Base-by-base conservation (phyloP, 1,140 invertebrate genomes). In the Eurosta solidaginis region DNA sequence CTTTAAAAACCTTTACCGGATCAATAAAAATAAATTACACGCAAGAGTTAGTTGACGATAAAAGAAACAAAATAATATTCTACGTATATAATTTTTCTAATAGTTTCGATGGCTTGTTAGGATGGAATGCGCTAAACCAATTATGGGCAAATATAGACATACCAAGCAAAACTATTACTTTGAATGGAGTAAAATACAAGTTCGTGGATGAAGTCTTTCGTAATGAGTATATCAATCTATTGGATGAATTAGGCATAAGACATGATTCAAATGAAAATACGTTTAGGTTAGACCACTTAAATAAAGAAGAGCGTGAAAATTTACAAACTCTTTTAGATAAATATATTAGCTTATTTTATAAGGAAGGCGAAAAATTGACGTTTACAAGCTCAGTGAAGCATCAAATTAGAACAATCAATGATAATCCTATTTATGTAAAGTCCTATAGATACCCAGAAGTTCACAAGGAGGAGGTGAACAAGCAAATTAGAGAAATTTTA, bases 401-500 rank as follows among this genome's bases (percentile, higher is more conserved):
- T 29, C 50, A 78, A 76, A 76, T 78, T 12, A 36, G 20, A 73
- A 77, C 75, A 3, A 79, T 20, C 1, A 6, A 49, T 50, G 52
- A 79, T 3, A 54, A 29, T 27, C 75, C 75, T n/a, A 74, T 80
- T n/a, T 68, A 78, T 75, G 7, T 9, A 14, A 78, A 59, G 42
- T 40, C 52, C 3, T 80, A 77, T 40, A 40, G 80, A 22, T 77
- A 75, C 12, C 73, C 80, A 22, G 5, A 78, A 77, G 27, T 78
- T 1, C 78, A 80, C 29, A 75, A 78, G 25, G 45, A 27, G 33
- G 45, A 76, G 59, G 76, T 79, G 5, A 50, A 80, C 10, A 77
- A 49, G 14, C 74, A 79, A 78, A 79, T 79, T 40, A 63, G 77
- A 44, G 68, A 77, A 20, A 79, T 80, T 76, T 29, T 80, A 50